Base-by-base conservation (phyloP, 64 coral and sea anemone genomes). In the Porites lutea region DNA sequence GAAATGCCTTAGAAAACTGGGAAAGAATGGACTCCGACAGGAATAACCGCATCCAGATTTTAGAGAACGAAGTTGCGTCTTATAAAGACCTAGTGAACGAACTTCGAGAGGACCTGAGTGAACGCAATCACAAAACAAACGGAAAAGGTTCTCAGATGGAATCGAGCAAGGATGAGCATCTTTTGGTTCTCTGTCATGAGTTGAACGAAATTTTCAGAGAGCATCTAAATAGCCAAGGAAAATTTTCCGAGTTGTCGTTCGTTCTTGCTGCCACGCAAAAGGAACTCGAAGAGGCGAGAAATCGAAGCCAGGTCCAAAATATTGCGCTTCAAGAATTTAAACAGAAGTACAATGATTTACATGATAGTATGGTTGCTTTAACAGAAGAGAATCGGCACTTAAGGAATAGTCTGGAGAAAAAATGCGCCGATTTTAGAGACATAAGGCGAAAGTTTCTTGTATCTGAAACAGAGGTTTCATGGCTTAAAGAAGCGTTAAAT, bases 401-500 rank as follows among this genome's bases (percentile, higher is more conserved):
- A 48, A 90, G 72, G 16, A 90, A 93, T 14, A 83, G 83, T 23
- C 51, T 96, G 22, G 88, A 88, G 37, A 86, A 91, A 52, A 93
- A 94, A 87, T 88, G 55, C 69, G 52, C 45, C 52, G 88, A 94
- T 46, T 54, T 89, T 15, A 83, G 53, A 62, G 63, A 75, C 46
- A 65, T 91, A 55, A 71, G 74, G 37, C 80, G 87, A 82, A 93
- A 90, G 61, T 50, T 90, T 75, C 75, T 97, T 77, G 82, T 94
- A 15, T 68, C 86, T 37, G 92, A 97, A 69, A 94, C 92, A 9
- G 92, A 97, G 23, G 87, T 87, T 4, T 90, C 46, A 6, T 97
- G 95, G 92, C 81, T 97, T 19, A 91, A 89, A 88, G 95, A 96
- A 20, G 95, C 95, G 21, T 53, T 96, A 52, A 89, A 93, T 53